Evolutionary conservation across 2,888 invertebrate genomes (phyloP).

Genomic region (Hydroisotoma schaefferi): DNA sequence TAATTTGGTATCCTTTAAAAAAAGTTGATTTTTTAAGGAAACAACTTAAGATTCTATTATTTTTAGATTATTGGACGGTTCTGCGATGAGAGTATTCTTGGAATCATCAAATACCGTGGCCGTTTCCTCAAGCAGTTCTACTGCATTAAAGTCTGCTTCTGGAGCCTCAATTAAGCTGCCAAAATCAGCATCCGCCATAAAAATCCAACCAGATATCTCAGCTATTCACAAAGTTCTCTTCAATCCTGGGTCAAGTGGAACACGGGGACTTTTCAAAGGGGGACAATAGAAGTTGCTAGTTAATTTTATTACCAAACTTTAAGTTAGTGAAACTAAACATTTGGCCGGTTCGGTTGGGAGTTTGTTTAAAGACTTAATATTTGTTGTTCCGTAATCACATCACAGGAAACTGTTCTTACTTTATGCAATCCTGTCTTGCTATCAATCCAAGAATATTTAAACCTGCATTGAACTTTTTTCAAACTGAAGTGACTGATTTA

Average conservation of each 20-base stretch:
- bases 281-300: slow-evolving; percentile 40
- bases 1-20: not conserved
- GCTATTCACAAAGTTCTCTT: slow-evolving; percentile 70
- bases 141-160: slow-evolving; percentile 46
- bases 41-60: not conserved
- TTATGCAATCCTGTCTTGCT: no score
- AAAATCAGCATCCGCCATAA: slow-evolving; percentile 53
- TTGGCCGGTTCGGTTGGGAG: no score
- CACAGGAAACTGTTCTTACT: no score
- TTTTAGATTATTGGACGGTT: slow-evolving; percentile 67
- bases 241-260: slow-evolving; percentile 47
- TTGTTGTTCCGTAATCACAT: no score
- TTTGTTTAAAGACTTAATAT: no score
- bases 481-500: no score
- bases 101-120: slow-evolving; percentile 63
- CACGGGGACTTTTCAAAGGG: slow-evolving; percentile 46
- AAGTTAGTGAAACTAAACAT: no score
- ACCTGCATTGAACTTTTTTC: no score
- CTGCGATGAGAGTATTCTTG: slow-evolving; percentile 85
- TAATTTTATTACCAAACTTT: no score
- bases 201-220: slow-evolving; percentile 64
- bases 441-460: no score
- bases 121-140: slow-evolving; percentile 26
- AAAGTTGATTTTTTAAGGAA: not conserved
- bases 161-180: slow-evolving; percentile 51